phyloP scores from a whole-genome alignment of 2,797 vertebrate species.

The Craterocephalus amniculus region DNA sequence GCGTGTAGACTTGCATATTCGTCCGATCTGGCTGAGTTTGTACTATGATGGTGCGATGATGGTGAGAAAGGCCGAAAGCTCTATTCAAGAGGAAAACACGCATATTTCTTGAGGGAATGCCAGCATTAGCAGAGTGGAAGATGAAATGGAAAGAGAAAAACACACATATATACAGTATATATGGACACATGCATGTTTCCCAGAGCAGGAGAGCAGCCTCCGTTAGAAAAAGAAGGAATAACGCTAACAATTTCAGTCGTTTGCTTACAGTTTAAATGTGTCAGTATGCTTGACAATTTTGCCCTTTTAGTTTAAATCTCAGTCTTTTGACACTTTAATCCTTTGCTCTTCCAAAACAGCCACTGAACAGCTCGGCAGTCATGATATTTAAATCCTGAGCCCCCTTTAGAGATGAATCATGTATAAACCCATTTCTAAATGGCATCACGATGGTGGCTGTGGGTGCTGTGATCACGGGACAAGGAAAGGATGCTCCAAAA shows the following conservation, averaged over 20 bases:
- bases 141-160: slow-evolving; percentile 34
- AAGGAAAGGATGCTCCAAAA: not conserved
- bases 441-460: slow-evolving; percentile 3
- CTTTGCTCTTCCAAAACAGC: not conserved
- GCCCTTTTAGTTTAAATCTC: slow-evolving; percentile 38
- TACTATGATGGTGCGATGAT: slow-evolving; percentile 16
- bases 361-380: not conserved
- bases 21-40: not conserved
- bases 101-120: slow-evolving; percentile 13
- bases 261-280: slow-evolving; percentile 28
- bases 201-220: slow-evolving; percentile 25
- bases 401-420: slow-evolving; percentile 30
- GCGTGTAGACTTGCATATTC: not conserved
- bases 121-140: slow-evolving; percentile 10
- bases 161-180: not conserved
- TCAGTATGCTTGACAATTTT: slow-evolving; percentile 12
- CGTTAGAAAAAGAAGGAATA: slow-evolving; percentile 3
- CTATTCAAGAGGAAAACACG: slow-evolving; percentile 30
- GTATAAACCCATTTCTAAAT: slow-evolving; percentile 35
- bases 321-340: slow-evolving; percentile 27
- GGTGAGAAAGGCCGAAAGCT: slow-evolving; percentile 33
- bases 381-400: slow-evolving; percentile 24
- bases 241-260: slow-evolving; percentile 16
- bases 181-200: not conserved
- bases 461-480: too few species aligned